Base-by-base conservation (phyloP, 1,140 invertebrate species). In the Caenorhabditis briggsae region DNA sequence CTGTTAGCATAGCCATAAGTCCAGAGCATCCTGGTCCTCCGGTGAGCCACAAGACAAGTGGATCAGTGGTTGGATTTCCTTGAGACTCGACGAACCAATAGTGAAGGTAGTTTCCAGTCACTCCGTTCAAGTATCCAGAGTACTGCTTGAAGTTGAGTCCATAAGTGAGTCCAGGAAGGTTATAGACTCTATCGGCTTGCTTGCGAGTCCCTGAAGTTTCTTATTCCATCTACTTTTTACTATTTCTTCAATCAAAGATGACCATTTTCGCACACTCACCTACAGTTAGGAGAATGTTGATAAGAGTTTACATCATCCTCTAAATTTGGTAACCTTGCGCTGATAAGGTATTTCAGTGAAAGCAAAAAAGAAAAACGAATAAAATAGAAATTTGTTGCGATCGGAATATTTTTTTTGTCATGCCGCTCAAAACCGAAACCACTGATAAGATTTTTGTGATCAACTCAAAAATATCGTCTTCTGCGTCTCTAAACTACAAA, bases 11-110 rank as follows among this genome's bases (percentile, higher is more conserved):
- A 7, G 64, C 86, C 82, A 87, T 78, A 33, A 87, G 64, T n/a
- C 58, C 58, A 55, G 82, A 84, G 56, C 86, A 87, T 53, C 82
- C 86, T 25, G 85, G 85, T 82, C 85, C 85, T 82, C 86, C 94
- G 91, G 94, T 94, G 88, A 94, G 88, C 94, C 94, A 94, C 33
- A 94, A 87, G 14, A 94, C 90, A 6, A 94, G 46, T 43, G 94
- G 94, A 88, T 93, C 94, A 33, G 85, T 90, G 8, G 85, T 74
- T 16, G 93, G 93, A 86, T 93, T 91, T 23, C 87, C 89, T 64
- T 92, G 88, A 46, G 93, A 93, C 88, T 94, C 93, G 48, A 94
- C 91, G 89, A 94, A 94, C 88, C 88, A 89, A 59, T 89, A 89
- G 64, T 89, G 88, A 5, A 89, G 88, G 70, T 82, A 89, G 88